phyloP scores from a whole-genome alignment of 1,140 invertebrate genomes.

The Bombyx mori region ASM3026992v2 NC_085115.1:4852501-4853000 shows the following conservation, averaged over 20 bases:
- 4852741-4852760: constrained; percentile 60
- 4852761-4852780: constrained; percentile 62
- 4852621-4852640: constrained; percentile 82
- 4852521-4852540: neutral
- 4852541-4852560: constrained; percentile 39
- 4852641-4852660: constrained; percentile 82
- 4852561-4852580: constrained; percentile 72
- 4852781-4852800: constrained; percentile 32
- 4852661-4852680: constrained; percentile 45
- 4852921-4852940: constrained; percentile 29
- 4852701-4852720: constrained; percentile 64
- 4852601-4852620: constrained; percentile 82
- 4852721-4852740: constrained; percentile 63
- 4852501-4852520: constrained; percentile 31
- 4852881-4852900: constrained; percentile 30
- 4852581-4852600: constrained; percentile 77
- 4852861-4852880: constrained; percentile 31
- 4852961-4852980: constrained; percentile 39
- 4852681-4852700: constrained; percentile 49
- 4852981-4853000: constrained; percentile 26
- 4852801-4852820: constrained; percentile 29
- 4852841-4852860: constrained; percentile 41
- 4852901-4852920: constrained; percentile 24
- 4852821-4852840: constrained; percentile 51
- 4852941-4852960: constrained; percentile 31